Evolutionary conservation across 1,140 invertebrate genomes (phyloP).

Genomic region (Formica selysi): DNA sequence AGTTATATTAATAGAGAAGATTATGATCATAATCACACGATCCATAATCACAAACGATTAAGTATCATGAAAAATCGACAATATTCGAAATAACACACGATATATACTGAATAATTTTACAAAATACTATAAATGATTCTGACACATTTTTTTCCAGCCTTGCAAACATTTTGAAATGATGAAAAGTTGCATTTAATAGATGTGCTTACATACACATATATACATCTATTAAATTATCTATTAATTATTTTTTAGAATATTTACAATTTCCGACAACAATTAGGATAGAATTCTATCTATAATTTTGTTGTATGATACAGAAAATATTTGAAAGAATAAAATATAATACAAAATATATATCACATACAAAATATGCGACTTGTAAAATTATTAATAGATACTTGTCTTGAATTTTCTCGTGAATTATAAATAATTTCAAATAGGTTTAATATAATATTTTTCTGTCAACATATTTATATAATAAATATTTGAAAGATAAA

Average conservation of each 20-base stretch:
- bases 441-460: too few relatives aligned
- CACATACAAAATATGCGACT: too few relatives aligned
- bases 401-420: too few relatives aligned
- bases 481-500: too few relatives aligned
- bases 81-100: slow-evolving; percentile 1
- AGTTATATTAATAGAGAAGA: slow-evolving; percentile 55
- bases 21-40: slow-evolving; percentile 47
- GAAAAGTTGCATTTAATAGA: not conserved
- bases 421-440: too few relatives aligned
- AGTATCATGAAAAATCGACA: slow-evolving; percentile 33
- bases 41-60: slow-evolving; percentile 37
- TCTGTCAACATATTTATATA: too few relatives aligned
- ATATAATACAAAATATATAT: too few relatives aligned
- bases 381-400: too few relatives aligned
- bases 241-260: slow-evolving; percentile 6
- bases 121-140: not conserved
- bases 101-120: not conserved
- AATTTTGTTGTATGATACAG: too few relatives aligned
- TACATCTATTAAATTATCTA: not conserved
- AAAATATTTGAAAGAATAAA: too few relatives aligned
- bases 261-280: not conserved
- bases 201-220: not conserved
- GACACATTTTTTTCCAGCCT: not conserved
- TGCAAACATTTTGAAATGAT: not conserved
- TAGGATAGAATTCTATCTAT: too few relatives aligned